Evolutionary conservation across 2,888 invertebrate species (phyloP).

Genomic region (Celastrina argiolus): DNA sequence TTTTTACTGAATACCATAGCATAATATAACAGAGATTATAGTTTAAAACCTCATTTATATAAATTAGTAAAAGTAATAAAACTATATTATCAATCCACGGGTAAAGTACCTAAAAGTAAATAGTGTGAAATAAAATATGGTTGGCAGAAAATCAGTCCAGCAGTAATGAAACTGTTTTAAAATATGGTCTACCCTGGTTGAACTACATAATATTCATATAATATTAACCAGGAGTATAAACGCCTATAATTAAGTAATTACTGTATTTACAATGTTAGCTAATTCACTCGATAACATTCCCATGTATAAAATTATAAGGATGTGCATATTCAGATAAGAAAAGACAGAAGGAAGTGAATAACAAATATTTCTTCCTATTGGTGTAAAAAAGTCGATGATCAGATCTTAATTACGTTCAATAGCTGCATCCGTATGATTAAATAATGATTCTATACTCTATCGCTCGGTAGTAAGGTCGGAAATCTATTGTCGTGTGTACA

Average conservation of each 20-base stretch:
- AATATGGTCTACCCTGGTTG: too few species aligned
- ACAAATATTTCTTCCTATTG: slow-evolving; percentile 17
- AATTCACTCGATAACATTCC: not conserved
- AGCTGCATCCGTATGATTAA: slow-evolving; percentile 1
- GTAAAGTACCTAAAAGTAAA: too few species aligned
- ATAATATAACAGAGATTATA: too few species aligned
- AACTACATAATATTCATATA: too few species aligned
- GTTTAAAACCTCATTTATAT: too few species aligned
- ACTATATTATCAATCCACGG: too few species aligned
- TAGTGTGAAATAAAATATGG: too few species aligned
- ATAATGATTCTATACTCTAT: not conserved
- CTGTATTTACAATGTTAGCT: not conserved
- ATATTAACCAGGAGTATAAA: not conserved
- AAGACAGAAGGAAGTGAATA: slow-evolving; percentile 1
- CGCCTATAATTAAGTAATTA: too few species aligned
- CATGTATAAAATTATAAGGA: not conserved
- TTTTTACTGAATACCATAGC: too few species aligned
- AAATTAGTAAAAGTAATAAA: too few species aligned
- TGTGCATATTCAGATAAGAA: not conserved
- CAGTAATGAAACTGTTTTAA: too few species aligned
- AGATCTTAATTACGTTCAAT: slow-evolving; percentile 9
- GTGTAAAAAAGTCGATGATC: slow-evolving; percentile 11
- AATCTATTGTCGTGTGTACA: not conserved
- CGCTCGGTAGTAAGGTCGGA: not conserved
- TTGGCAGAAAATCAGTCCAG: too few species aligned